A percentile compares a stretch with the other conserved stretches of the same genome.
Conservation (phyloP, 2,113 vertebrate genomes). For the Larimichthys polyactis region DNA sequence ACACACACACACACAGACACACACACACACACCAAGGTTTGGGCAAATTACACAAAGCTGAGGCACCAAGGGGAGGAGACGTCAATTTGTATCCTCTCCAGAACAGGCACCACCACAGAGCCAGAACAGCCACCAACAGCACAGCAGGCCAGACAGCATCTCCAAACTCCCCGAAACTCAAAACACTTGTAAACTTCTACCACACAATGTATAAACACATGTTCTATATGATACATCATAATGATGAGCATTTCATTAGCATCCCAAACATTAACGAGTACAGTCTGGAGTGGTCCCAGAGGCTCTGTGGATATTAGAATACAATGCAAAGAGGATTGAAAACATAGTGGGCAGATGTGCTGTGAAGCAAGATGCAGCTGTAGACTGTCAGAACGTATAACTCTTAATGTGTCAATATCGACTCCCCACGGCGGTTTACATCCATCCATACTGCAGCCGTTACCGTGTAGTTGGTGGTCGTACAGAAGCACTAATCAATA, state of each 20-base stretch:
- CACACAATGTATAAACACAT: too few species aligned
- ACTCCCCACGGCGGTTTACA: slow-evolving; percentile 31
- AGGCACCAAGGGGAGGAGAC: slow-evolving; percentile 81
- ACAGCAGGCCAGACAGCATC: slow-evolving; percentile 10
- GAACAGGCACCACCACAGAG: slow-evolving; percentile 33
- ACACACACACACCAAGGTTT: slow-evolving; percentile 79
- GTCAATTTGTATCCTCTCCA: slow-evolving; percentile 55
- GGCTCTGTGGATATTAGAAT: slow-evolving; percentile 2
- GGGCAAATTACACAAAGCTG: slow-evolving; percentile 79
- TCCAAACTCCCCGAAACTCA: not conserved
- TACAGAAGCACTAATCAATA: not conserved
- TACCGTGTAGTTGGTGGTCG: too few species aligned
- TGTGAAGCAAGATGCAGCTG: slow-evolving; percentile 28
- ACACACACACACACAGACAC: slow-evolving; percentile 64
- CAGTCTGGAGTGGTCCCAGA: not conserved
- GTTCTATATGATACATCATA: not conserved
- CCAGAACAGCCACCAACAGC: slow-evolving; percentile 41
- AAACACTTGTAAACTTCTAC: not conserved
- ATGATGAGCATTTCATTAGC: not conserved
- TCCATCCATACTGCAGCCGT: not conserved
- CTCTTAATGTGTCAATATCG: slow-evolving; percentile 29
- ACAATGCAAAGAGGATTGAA: slow-evolving; percentile 12
- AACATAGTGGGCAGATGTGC: slow-evolving; percentile 10
- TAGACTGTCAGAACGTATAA: slow-evolving; percentile 33
- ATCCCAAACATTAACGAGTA: not conserved